A percentile compares a stretch with the other conserved stretches of the same genome.
Conservation (phyloP, 2,113 vertebrate species). For the Menidia beryllina region DNA sequence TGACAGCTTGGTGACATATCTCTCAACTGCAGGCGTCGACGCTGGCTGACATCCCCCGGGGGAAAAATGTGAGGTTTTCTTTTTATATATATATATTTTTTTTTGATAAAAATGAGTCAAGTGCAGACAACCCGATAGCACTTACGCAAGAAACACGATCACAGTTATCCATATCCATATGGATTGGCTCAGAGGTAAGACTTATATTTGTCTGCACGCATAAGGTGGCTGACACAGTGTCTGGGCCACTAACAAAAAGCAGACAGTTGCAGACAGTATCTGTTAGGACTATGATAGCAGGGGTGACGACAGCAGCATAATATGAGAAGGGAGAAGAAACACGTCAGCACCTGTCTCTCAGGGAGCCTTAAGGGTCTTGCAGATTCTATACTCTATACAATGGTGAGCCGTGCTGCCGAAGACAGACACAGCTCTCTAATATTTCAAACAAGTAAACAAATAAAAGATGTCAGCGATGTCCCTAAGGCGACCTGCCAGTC, state of each 20-base stretch:
- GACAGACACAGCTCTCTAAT: constrained; percentile 28
- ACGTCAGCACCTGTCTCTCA: constrained; percentile 47
- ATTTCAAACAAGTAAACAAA: constrained; percentile 46
- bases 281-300: constrained; percentile 23
- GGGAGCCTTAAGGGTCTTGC: constrained; percentile 23
- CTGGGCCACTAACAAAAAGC: constrained; percentile 18
- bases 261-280: constrained; percentile 2
- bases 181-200: constrained; percentile 20
- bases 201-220: constrained; percentile 9
- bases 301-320: constrained; percentile 28
- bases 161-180: constrained; percentile 4
- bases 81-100: constrained; percentile 1
- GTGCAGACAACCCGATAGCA: constrained; percentile 3
- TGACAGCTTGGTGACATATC: constrained; percentile 64
- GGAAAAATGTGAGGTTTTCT: constrained; percentile 53
- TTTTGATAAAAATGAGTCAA: constrained; percentile 51
- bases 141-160: constrained; percentile 31
- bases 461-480: constrained; percentile 45
- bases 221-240: constrained; percentile 41
- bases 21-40: constrained; percentile 39
- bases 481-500: constrained; percentile 4
- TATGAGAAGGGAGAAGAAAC: constrained; percentile 38
- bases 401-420: constrained; percentile 8
- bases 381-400: constrained; percentile 23
- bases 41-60: constrained; percentile 32